Percentiles rank a stretch among this genome's conserved stretches.
Evolutionary conservation across 2,888 invertebrate genomes (phyloP).

Genomic region (Kuschelorhynchus macadamiae): DNA sequence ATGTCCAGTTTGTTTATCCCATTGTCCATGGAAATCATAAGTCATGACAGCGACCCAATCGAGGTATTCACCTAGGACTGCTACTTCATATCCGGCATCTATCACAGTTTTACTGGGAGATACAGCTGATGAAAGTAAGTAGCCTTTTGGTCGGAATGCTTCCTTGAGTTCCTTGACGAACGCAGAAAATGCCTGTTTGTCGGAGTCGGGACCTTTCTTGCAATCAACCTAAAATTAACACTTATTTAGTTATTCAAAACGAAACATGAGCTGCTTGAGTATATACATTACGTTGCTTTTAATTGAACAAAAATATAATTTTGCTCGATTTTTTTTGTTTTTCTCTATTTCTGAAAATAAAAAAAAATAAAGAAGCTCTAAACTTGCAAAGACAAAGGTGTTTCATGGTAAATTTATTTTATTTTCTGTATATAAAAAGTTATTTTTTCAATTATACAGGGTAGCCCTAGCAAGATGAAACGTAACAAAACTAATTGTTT

Average conservation of each 20-base stretch:
- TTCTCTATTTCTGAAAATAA: too few species aligned
- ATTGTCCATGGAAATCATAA: conserved; percentile 92
- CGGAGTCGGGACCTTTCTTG: conserved; percentile 85
- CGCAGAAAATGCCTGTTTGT: conserved; percentile 84
- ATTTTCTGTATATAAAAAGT: too few species aligned
- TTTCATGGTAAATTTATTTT: too few species aligned
- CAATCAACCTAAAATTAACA: conserved; percentile 82
- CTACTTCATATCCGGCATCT: conserved; percentile 88
- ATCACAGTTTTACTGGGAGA: conserved; percentile 91
- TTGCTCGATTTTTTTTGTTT: too few species aligned
- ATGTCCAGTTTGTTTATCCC: conserved; percentile 93
- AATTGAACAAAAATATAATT: too few species aligned
- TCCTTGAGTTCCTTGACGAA: conserved; percentile 81
- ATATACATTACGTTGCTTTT: too few species aligned
- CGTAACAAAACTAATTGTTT: too few species aligned
- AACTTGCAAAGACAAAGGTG: too few species aligned
- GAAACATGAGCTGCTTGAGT: too few species aligned
- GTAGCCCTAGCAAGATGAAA: too few species aligned
- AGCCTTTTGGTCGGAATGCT: conserved; percentile 66
- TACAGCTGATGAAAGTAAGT: conserved; percentile 86
- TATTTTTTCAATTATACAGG: too few species aligned
- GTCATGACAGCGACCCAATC: conserved; percentile 96
- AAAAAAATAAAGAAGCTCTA: too few species aligned
- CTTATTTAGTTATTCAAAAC: conserved; percentile 7
- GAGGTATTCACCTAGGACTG: conserved; percentile 79